Percentiles rank a stretch among this genome's conserved stretches.
Conservation (phyloP, 2,888 invertebrate species). For the Pantelozetes paolii region DNA sequence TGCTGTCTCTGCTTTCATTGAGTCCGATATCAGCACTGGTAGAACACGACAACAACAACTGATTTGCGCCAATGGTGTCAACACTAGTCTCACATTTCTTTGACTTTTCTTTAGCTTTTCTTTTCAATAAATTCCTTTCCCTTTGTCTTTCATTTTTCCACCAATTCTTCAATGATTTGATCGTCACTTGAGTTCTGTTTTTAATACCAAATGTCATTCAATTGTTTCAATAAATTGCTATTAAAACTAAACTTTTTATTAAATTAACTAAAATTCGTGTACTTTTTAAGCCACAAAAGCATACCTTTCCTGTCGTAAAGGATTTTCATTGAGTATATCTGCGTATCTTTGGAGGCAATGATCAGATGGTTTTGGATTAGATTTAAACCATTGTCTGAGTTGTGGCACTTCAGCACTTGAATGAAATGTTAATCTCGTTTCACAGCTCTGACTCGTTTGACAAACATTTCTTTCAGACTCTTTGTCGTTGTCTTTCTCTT, state of each 20-base stretch:
- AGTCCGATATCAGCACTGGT: neutral
- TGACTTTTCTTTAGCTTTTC: neutral
- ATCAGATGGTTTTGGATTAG: conserved; percentile 50
- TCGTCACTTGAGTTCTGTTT: conserved; percentile 51
- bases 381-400: conserved; percentile 51
- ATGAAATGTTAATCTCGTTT: conserved; percentile 52
- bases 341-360: conserved; percentile 50
- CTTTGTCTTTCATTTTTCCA: conserved; percentile 54
- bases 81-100: neutral
- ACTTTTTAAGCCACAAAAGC: no score
- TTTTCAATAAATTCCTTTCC: conserved; percentile 43
- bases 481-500: neutral
- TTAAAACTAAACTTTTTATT: no score
- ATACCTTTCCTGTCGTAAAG: conserved; percentile 48
- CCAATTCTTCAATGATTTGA: conserved; percentile 52
- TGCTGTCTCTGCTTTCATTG: neutral
- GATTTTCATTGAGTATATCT: conserved; percentile 51
- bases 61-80: neutral
- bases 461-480: neutral
- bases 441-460: conserved; percentile 33
- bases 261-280: no score
- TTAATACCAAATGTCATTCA: no score
- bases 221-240: no score
- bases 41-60: conserved; percentile 5
- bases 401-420: conserved; percentile 51